A percentile compares a stretch with the other conserved stretches of the same genome.
Evolutionary conservation across 2,797 vertebrate genomes (phyloP).

Genomic region (Okamejei kenojei): DNA sequence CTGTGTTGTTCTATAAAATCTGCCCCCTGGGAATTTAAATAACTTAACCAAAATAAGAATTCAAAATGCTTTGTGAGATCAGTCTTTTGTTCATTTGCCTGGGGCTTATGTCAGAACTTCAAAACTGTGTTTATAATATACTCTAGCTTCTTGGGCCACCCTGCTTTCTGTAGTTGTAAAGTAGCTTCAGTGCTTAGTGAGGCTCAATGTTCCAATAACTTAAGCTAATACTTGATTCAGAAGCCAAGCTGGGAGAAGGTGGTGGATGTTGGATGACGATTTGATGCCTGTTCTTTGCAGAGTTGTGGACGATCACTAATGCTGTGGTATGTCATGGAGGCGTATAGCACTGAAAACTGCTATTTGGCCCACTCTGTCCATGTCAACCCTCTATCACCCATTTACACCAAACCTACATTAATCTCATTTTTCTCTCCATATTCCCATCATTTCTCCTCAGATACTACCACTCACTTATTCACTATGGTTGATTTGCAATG

Average conservation of each 20-base stretch:
- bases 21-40: neutral
- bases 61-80: slow-evolving; percentile 14
- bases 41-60: neutral
- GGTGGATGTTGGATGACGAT: neutral
- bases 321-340: neutral
- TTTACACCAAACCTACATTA: too few species aligned
- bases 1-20: neutral
- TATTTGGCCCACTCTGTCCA: too few species aligned
- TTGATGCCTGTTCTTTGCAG: neutral
- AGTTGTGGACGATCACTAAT: neutral
- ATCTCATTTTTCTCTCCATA: too few species aligned
- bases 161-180: neutral
- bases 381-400: too few species aligned
- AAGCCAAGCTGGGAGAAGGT: neutral
- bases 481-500: too few species aligned
- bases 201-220: neutral
- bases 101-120: neutral
- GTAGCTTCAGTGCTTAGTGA: neutral
- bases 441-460: too few species aligned
- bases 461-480: too few species aligned
- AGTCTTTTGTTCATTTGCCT: neutral
- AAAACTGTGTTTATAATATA: slow-evolving; percentile 13
- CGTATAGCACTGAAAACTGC: too few species aligned
- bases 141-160: slow-evolving; percentile 15
- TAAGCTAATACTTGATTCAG: neutral